Evolutionary conservation across 2,888 invertebrate species (phyloP), one percentile per base, ranked within the genome.

Genomic region (Linnaemya tessellans): DNA sequence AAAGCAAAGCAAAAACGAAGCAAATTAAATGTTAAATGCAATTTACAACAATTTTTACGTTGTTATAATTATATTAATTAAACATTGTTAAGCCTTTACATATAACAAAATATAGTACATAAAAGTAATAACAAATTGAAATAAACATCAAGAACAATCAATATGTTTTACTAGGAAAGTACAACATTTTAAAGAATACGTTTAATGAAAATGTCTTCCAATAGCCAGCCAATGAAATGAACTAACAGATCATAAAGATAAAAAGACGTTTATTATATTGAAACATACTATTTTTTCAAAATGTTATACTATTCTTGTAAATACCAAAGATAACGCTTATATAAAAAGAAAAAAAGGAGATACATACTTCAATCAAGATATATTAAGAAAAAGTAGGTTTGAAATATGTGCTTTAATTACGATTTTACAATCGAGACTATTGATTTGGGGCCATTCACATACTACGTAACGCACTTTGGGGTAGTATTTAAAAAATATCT

Each of bases 261-360:
- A 20, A 49, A 68, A 30, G 30, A 30, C 30, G 2, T 30, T 30
- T 30, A 3, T 2, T 30, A 30, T 30, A 30, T 30, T 30, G 5
- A 30, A 2, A 3, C 30, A 3, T 30, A 2, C 30, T 30, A 3
- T 30, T 3, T 30, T 30, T 51, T 60, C 25, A 30, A 80, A 56
- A 84, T 65, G 71, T 78, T 51, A 68, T 41, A 41, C 54, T 67
- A 71, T 75, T 22, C 25, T 56, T 54, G 64, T 49, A 56, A 80
- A 84, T 79, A 80, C 77, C 73, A 77, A 80, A 83, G 74, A 80
- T 58, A 77, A 83, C 84, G 82, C 80, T 84, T 87, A 83, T 84
- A 87, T 51, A 77, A 64, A 20, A 22, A 51, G 3, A 68, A 20
- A 20, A n/a, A 51, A 35, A 20, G n/a, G n/a, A 30, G 2, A 30